phyloP scores from a whole-genome alignment of 2,888 invertebrate species.

The Tiliacea aurago region DNA sequence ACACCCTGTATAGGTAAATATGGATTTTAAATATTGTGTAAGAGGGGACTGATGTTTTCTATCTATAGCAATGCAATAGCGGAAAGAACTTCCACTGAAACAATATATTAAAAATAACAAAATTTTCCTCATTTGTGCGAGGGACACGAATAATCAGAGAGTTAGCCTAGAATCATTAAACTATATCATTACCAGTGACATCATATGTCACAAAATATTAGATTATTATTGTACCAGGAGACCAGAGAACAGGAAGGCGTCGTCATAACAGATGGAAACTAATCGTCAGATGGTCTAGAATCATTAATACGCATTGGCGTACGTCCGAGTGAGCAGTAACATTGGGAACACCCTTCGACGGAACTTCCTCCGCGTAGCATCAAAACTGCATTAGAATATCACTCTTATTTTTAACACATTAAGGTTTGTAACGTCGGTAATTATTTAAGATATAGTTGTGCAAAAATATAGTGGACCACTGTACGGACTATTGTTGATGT shows the following conservation, averaged over 20 bases:
- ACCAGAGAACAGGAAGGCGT: slow-evolving; percentile 72
- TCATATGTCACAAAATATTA: slow-evolving; percentile 54
- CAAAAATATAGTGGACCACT: slow-evolving; percentile 55
- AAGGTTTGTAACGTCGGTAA: not conserved
- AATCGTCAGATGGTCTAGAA: slow-evolving; percentile 79
- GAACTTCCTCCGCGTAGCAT: slow-evolving; percentile 39
- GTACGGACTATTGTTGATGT: slow-evolving; percentile 75
- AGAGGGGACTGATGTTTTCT: not conserved
- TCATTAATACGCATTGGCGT: slow-evolving; percentile 87
- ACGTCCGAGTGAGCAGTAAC: slow-evolving; percentile 83
- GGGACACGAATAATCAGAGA: not conserved
- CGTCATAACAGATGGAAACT: slow-evolving; percentile 84
- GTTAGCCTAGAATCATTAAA: not conserved
- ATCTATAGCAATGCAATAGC: not conserved
- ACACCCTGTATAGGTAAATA: not conserved
- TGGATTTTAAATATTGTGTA: not conserved
- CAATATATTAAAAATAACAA: not conserved
- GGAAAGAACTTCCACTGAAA: not conserved
- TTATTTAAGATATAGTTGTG: not conserved
- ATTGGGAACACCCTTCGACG: slow-evolving; percentile 66
- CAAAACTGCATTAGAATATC: slow-evolving; percentile 13
- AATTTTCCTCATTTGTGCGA: not conserved
- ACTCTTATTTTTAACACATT: accelerated
- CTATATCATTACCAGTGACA: not conserved
- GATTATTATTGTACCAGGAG: slow-evolving; percentile 60